Conservation (phyloP, 2,797 vertebrate genomes). For the Leucoraja ocellata region DNA sequence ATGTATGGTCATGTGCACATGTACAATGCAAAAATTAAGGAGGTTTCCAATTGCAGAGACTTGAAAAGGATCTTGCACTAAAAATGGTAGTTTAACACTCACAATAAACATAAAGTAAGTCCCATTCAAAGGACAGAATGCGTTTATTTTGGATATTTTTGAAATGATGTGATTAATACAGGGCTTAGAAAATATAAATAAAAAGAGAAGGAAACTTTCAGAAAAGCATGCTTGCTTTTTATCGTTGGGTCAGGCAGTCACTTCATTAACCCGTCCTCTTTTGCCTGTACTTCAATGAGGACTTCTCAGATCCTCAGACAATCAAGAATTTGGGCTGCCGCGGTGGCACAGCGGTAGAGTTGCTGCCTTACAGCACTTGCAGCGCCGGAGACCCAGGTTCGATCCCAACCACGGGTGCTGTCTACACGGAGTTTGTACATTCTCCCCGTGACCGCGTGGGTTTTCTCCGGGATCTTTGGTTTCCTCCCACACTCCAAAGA, state of each 20-base stretch:
- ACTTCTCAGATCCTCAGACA: neutral
- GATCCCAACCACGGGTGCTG: too few relatives aligned
- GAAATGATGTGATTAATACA: neutral
- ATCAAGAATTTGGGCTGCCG: too few relatives aligned
- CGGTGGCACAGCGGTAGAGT: too few relatives aligned
- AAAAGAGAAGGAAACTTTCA: neutral
- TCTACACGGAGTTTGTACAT: too few relatives aligned
- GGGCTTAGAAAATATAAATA: neutral
- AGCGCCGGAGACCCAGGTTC: too few relatives aligned
- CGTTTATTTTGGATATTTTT: neutral
- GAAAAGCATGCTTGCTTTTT: neutral
- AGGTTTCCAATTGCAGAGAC: neutral
- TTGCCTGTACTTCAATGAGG: too few relatives aligned
- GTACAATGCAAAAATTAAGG: neutral
- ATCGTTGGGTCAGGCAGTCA: neutral
- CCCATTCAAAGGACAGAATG: neutral
- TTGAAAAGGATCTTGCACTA: neutral
- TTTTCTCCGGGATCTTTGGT: too few relatives aligned
- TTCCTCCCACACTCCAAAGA: too few relatives aligned
- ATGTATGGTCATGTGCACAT: neutral
- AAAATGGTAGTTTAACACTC: neutral
- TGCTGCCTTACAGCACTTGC: too few relatives aligned
- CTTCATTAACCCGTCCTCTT: neutral
- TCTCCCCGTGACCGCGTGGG: too few relatives aligned
- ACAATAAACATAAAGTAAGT: neutral